Conservation (phyloP, 2,113 vertebrate genomes). For the Heterotis niloticus region DNA sequence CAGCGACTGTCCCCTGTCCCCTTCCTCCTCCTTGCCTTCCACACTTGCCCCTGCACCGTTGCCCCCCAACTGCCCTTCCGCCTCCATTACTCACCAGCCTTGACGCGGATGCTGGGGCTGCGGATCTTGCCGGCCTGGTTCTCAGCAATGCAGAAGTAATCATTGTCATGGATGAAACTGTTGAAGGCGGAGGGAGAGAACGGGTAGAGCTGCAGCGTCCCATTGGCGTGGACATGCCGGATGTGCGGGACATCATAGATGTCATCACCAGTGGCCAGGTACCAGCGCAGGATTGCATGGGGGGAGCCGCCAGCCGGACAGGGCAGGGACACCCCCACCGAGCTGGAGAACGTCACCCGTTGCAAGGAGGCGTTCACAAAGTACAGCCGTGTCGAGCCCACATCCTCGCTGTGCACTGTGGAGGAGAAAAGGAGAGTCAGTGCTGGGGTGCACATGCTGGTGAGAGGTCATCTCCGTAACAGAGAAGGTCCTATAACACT, state of each 20-base stretch:
- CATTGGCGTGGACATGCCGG: constrained; percentile 94
- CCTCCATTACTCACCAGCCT: constrained; percentile 80
- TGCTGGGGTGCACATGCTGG: background rate
- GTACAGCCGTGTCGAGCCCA: constrained; percentile 90
- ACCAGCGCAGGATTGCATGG: constrained; percentile 94
- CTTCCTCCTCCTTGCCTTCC: constrained; percentile 40
- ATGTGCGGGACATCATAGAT: constrained; percentile 99
- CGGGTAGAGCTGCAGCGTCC: constrained; percentile 95
- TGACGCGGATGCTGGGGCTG: constrained; percentile 94
- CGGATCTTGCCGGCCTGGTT: constrained; percentile 96
- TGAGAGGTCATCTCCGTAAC: background rate
- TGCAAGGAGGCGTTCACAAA: constrained; percentile 98
- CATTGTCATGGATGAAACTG: constrained; percentile 98
- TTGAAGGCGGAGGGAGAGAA: constrained; percentile 99
- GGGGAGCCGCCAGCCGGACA: constrained; percentile 96
- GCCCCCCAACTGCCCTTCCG: background rate
- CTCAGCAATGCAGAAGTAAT: constrained; percentile 98
- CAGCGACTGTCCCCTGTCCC: background rate
- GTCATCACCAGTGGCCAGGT: constrained; percentile 97
- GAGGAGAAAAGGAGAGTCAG: constrained; percentile 32
- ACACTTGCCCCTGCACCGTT: background rate
- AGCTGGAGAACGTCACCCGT: constrained; percentile 90
- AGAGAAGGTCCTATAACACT: no score
- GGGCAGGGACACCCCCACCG: constrained; percentile 89
- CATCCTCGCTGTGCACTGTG: constrained; percentile 81